Conservation (phyloP, 2,113 vertebrate genomes). For the Cyanoderma ruficeps region DNA sequence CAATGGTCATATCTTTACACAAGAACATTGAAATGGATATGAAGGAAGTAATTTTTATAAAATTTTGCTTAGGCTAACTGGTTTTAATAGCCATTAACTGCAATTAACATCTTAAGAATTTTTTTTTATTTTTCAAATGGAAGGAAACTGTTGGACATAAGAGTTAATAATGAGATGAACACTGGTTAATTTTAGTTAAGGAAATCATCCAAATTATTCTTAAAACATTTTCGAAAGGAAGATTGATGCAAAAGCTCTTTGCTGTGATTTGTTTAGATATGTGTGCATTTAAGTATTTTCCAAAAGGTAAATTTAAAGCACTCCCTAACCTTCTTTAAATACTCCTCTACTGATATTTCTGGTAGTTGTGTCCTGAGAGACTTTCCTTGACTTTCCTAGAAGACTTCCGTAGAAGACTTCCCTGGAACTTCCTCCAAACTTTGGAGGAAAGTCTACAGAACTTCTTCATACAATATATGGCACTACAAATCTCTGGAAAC, state of each 20-base stretch:
- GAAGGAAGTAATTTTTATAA: background rate
- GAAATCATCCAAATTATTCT: background rate
- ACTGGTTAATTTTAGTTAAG: background rate
- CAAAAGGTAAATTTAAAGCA: background rate
- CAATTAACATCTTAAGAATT: background rate
- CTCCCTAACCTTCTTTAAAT: background rate
- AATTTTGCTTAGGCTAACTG: background rate
- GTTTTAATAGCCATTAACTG: background rate
- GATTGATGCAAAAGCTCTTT: background rate
- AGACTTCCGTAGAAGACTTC: background rate
- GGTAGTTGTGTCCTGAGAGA: background rate
- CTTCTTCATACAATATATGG: background rate
- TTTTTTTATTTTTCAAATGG: background rate
- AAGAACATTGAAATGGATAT: background rate
- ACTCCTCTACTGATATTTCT: background rate
- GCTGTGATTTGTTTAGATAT: background rate
- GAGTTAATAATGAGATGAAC: background rate
- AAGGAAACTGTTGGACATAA: background rate
- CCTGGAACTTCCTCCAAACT: background rate
- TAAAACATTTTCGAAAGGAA: background rate
- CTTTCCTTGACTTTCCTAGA: background rate
- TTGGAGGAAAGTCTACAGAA: background rate
- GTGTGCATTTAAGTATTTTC: background rate
- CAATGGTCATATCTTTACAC: background rate
- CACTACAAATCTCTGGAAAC: background rate